Percentiles rank a stretch among this genome's conserved stretches.
Evolutionary conservation across 2,888 invertebrate genomes (phyloP).

Genomic region (Ditylenchus weischeri): DNA sequence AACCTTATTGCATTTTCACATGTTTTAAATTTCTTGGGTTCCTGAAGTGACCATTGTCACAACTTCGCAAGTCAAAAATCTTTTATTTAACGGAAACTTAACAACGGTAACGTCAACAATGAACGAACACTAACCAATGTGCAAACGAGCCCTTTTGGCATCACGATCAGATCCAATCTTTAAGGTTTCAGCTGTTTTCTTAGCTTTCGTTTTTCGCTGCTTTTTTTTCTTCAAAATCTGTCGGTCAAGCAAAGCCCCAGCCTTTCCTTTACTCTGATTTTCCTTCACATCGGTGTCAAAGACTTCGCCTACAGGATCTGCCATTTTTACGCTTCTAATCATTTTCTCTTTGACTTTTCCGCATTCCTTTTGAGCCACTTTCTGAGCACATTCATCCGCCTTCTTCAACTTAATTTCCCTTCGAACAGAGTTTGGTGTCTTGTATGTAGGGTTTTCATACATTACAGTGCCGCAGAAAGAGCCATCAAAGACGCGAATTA

Average conservation of each 20-base stretch:
- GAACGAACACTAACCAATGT: neutral
- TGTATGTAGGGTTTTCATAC: conserved; percentile 87
- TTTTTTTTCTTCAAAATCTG: conserved; percentile 17
- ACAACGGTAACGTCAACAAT: neutral
- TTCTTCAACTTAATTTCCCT: conserved; percentile 30
- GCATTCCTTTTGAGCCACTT: conserved; percentile 22
- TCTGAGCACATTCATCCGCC: conserved; percentile 22
- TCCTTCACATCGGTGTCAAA: conserved; percentile 27
- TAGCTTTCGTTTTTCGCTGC: neutral
- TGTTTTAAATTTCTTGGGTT: no score
- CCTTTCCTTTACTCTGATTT: neutral
- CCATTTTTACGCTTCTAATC: conserved; percentile 34
- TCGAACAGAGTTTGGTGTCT: conserved; percentile 78
- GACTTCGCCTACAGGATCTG: conserved; percentile 51
- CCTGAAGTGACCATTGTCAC: no score
- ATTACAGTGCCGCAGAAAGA: conserved; percentile 87
- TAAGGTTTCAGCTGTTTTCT: neutral
- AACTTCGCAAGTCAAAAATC: neutral
- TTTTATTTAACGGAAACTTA: neutral
- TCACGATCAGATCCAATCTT: no score
- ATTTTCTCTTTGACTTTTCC: conserved; percentile 27
- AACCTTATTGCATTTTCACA: no score
- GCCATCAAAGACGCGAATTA: conserved; percentile 87
- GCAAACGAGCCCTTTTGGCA: neutral
- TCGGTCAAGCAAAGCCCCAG: conserved; percentile 14